Evolutionary conservation across 1,140 invertebrate genomes (phyloP).

Genomic region (Oryctes rhinoceros): DNA sequence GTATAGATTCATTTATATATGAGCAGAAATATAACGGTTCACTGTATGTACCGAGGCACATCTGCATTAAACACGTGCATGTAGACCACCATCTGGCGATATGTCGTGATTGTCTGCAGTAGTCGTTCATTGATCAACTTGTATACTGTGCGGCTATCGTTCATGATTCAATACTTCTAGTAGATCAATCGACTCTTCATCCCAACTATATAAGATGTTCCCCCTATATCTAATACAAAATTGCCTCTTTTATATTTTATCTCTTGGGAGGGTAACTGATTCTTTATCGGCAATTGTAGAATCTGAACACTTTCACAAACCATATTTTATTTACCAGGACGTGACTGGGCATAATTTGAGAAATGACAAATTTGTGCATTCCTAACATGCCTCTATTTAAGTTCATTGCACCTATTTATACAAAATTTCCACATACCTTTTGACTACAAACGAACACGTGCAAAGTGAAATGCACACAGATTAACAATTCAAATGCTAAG

Average conservation of each 20-base stretch:
- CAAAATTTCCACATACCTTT: conserved; percentile 21
- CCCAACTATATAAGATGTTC: neutral
- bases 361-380: conserved; percentile 50
- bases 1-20: conserved; percentile 8
- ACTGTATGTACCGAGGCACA: conserved; percentile 51
- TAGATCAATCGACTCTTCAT: neutral
- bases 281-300: neutral
- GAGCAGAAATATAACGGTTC: conserved; percentile 21
- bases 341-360: conserved; percentile 47
- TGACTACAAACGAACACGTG: conserved; percentile 40
- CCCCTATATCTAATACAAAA: neutral
- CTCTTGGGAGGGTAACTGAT: neutral
- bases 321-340: conserved; percentile 23
- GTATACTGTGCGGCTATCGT: conserved; percentile 10
- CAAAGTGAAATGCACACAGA: conserved; percentile 42
- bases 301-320: conserved; percentile 1
- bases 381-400: conserved; percentile 42
- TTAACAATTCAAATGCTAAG: conserved; percentile 22
- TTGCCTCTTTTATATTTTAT: conserved; percentile 14
- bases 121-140: conserved; percentile 30
- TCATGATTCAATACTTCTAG: conserved; percentile 29
- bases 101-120: conserved; percentile 46
- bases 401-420: conserved; percentile 15
- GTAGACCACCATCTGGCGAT: conserved; percentile 50
- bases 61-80: conserved; percentile 56